Conservation (phyloP, 2,113 vertebrate genomes). For the Pica pica region DNA sequence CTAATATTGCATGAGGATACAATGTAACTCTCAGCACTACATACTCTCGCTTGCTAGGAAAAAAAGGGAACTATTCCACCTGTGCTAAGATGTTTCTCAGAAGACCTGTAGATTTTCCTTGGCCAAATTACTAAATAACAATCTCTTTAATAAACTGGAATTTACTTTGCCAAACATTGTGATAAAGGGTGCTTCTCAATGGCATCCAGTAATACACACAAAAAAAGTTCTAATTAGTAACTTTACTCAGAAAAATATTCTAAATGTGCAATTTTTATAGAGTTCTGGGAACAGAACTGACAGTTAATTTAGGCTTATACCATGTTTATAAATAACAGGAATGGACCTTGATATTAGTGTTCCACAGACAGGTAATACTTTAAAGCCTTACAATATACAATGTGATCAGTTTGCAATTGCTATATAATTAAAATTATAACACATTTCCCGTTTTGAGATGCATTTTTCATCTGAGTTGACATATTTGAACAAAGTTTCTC, state of each 20-base stretch:
- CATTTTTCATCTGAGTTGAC: not conserved
- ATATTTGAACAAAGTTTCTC: not conserved
- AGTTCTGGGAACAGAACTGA: not conserved
- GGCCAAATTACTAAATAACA: constrained; percentile 22
- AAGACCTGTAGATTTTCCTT: not conserved
- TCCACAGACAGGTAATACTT: not conserved
- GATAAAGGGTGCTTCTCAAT: not conserved
- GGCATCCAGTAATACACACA: not conserved
- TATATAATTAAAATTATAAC: not conserved
- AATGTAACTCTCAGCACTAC: not conserved
- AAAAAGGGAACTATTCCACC: not conserved
- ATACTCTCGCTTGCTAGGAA: not conserved
- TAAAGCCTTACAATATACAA: not conserved
- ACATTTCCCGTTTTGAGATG: not conserved
- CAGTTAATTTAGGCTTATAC: not conserved
- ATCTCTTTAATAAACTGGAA: constrained; percentile 30
- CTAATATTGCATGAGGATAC: not conserved
- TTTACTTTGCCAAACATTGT: not conserved
- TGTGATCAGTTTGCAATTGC: not conserved
- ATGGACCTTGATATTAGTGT: not conserved
- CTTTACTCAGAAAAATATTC: not conserved
- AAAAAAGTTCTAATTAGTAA: not conserved
- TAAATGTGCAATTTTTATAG: not conserved
- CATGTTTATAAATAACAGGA: not conserved
- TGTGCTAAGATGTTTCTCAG: not conserved